A percentile compares a stretch with the other conserved stretches of the same genome.
phyloP scores from a whole-genome alignment of 2,888 invertebrate species.

The Idaea dimidiata region DNA sequence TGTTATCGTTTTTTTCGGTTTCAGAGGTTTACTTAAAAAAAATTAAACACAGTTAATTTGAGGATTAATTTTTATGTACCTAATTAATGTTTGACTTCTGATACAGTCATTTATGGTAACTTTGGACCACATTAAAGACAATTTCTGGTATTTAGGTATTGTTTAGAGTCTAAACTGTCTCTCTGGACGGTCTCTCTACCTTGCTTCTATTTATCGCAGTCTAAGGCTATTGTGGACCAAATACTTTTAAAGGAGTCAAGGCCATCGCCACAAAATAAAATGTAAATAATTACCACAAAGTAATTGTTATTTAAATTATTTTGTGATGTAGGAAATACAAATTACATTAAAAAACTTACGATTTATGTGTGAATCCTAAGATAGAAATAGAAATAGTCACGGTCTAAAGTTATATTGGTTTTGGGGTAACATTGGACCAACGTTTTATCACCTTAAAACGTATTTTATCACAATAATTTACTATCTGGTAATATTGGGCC shows the following conservation, averaged over 20 bases:
- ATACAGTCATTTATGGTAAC: too few species aligned
- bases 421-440: constrained; percentile 12
- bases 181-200: too few species aligned
- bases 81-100: background rate
- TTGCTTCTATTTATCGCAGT: too few species aligned
- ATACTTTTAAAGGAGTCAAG: too few species aligned
- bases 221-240: too few species aligned
- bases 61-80: background rate
- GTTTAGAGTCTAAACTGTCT: too few species aligned
- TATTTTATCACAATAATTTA: constrained; percentile 12
- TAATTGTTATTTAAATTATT: constrained; percentile 5
- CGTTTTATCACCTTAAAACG: constrained; percentile 9
- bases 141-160: too few species aligned
- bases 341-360: constrained; percentile 7
- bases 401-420: constrained; percentile 15
- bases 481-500: constrained; percentile 13
- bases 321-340: constrained; percentile 8
- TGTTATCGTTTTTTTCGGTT: background rate
- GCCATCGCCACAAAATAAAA: constrained; percentile 7
- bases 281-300: background rate
- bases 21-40: background rate
- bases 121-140: too few species aligned
- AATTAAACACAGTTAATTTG: background rate
- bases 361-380: constrained; percentile 9
- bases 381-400: constrained; percentile 11